Percentiles rank a stretch among this genome's conserved stretches.
These are phyloP conservation scores for Cavia aperea DNA, from an alignment of 2,113 vertebrate genomes.

Conservation along the genomic window DNA sequence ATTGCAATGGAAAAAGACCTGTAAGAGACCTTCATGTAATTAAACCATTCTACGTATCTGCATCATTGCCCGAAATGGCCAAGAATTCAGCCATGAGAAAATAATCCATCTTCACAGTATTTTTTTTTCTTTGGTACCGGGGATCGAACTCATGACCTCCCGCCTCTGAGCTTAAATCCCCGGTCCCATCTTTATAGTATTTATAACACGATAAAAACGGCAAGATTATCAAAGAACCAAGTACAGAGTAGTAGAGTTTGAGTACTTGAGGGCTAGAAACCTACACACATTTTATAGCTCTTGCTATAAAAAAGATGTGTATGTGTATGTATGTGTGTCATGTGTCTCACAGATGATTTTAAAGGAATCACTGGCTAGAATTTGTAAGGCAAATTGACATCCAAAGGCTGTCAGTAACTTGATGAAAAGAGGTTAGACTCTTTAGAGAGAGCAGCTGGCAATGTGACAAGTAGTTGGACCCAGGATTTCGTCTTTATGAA, in stretches of 20 bases:
- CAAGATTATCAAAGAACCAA: constrained; percentile 7
- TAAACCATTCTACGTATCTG: neutral
- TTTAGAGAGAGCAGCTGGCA: neutral
- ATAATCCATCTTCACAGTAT: neutral
- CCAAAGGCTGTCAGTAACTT: neutral
- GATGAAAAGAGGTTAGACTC: neutral
- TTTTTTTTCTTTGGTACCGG: no score
- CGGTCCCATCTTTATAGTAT: neutral
- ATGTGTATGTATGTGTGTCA: neutral
- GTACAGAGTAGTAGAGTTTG: neutral
- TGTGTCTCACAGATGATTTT: neutral
- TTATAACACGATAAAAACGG: neutral
- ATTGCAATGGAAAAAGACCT: neutral
- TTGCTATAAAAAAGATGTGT: neutral
- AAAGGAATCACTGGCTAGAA: neutral
- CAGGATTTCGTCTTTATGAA: neutral
- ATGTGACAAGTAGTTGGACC: neutral
- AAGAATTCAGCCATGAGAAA: neutral
- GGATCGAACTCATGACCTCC: no score
- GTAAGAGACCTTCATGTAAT: neutral
- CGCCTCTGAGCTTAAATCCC: no score
- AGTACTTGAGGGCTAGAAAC: neutral
- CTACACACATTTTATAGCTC: neutral
- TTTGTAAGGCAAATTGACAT: neutral
- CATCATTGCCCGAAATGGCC: neutral